phyloP scores from a whole-genome alignment of 2,113 vertebrate species.

The Vidua macroura region DNA sequence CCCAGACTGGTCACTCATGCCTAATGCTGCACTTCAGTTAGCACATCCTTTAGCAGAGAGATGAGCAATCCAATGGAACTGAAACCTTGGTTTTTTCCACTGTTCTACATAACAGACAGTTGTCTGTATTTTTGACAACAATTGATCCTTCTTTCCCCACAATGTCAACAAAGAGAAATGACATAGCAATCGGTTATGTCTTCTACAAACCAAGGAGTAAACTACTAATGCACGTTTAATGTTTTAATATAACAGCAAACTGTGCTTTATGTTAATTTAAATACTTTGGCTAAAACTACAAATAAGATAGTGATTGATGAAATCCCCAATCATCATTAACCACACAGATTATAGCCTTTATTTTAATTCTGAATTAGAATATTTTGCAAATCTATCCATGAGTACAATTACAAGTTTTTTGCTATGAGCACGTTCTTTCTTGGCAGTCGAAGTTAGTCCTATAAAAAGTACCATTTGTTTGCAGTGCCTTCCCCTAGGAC shows the following conservation, averaged over 20 bases:
- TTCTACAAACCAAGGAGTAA: neutral
- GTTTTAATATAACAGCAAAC: neutral
- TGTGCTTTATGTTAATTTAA: neutral
- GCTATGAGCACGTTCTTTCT: neutral
- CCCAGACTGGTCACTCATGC: fast-evolving
- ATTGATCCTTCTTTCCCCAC: neutral
- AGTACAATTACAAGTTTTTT: neutral
- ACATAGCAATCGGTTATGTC: fast-evolving
- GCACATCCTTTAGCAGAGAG: neutral
- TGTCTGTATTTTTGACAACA: neutral
- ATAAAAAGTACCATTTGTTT: neutral
- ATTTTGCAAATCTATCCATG: neutral
- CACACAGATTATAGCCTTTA: neutral
- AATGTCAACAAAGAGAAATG: neutral
- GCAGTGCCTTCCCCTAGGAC: neutral
- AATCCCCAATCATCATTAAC: neutral
- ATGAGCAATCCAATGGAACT: neutral
- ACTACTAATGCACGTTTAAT: neutral
- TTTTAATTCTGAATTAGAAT: neutral
- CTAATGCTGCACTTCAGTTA: neutral
- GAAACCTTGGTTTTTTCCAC: neutral
- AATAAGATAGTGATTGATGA: neutral
- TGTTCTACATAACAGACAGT: neutral
- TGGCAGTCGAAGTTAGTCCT: neutral
- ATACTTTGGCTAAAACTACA: neutral